Evolutionary conservation across 2,113 vertebrate genomes (phyloP), one percentile per base, ranked within the genome.

Genomic region (Aplodontia rufa): DNA sequence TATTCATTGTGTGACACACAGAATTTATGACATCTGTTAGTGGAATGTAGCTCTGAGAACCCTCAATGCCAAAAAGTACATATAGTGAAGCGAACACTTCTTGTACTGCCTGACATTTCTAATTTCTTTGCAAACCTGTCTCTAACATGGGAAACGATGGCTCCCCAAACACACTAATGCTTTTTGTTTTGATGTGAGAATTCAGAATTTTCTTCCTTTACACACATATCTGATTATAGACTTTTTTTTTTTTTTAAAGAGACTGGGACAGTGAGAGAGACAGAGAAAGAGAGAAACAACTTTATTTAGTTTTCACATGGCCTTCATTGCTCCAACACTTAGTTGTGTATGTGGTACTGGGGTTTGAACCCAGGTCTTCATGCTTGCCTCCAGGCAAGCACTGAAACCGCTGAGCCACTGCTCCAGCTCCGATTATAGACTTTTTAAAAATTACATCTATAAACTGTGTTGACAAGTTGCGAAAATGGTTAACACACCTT

Each of bases 31-130:
- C 92, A 87, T 79, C n/a, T 92, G 53, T 19, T 35, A 58, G n/a
- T 79, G 72, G 87, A 87, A 85, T 30, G 82, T 20, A 58, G 87
- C 71, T 93, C 87, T 94, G 88, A 95, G 94, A 95, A 95, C 40
- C 7, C 64, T 96, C 85, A 91, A 26, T 30, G 92, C 95, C 96
- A 95, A 19, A 92, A 82, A 66, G 40, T 45, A 28, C 79, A 84
- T 6, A 64, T 32, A 82, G 87, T 42, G 78, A 66, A 78, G 86
- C 80, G 92, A 74, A 64, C 40, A 51, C 5, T 68, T 68, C 45
- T 91, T 35, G 20, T 1, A 55, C 32, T 20, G 60, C 55, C 37
- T 35, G 53, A 68, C 82, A 55, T 80, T 76, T 80, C 68, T 49
- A 7, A 81, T 80, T 90, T 92, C 68, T 82, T 92, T 91, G 76